A percentile compares a stretch with the other conserved stretches of the same genome.
Conservation (phyloP, 23 tunicate species). For the Ciona savignyi region DNA sequence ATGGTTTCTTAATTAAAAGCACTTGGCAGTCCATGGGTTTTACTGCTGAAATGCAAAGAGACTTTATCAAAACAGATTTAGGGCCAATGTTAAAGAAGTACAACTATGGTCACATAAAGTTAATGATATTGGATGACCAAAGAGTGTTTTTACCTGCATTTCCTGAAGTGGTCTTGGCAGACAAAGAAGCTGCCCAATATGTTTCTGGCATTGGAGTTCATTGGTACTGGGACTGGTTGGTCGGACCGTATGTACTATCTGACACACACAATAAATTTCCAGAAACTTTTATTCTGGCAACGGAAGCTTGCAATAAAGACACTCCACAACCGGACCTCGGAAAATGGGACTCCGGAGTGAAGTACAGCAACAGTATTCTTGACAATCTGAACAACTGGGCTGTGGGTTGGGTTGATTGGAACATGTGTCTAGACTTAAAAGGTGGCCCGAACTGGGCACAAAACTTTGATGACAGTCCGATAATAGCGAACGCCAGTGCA, state of each 20-base stretch:
- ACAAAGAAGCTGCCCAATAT: conserved; percentile 63
- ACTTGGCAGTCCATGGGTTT: conserved; percentile 92
- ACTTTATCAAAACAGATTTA: conserved; percentile 78
- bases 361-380: conserved; percentile 77
- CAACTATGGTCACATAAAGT: conserved; percentile 35
- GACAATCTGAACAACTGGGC: conserved; percentile 86
- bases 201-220: conserved; percentile 93
- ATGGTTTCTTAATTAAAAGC: conserved; percentile 58
- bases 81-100: conserved; percentile 52
- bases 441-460: conserved; percentile 99
- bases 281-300: conserved; percentile 71
- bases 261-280: conserved; percentile 74
- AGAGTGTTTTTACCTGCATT: conserved; percentile 73
- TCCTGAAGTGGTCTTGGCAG: conserved; percentile 40
- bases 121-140: conserved; percentile 91
- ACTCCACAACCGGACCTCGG: conserved; percentile 52
- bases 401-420: conserved; percentile 98
- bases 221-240: conserved; percentile 93
- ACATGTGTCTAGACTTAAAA: conserved; percentile 65
- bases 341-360: conserved; percentile 76
- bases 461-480: conserved; percentile 90
- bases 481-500: conserved; percentile 71
- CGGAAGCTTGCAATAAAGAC: conserved; percentile 91
- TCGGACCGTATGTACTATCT: conserved; percentile 45
- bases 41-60: conserved; percentile 67